Evolutionary conservation across 64 coral and sea anemone species (phyloP).

Genomic region (Astreopora myriophthalma): DNA sequence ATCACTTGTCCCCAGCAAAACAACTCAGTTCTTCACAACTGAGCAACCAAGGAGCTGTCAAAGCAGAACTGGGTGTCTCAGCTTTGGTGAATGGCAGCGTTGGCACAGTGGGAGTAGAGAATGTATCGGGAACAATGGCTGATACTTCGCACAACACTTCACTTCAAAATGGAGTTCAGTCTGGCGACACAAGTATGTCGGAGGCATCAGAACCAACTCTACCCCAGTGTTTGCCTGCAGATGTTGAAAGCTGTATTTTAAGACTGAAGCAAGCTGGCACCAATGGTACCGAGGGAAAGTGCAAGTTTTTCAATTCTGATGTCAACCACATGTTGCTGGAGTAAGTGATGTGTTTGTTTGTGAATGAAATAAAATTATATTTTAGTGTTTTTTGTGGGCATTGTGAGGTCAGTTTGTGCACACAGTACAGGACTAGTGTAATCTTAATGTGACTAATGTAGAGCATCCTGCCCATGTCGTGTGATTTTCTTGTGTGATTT

Average conservation of each 20-base stretch:
- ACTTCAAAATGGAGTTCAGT: conserved; percentile 65
- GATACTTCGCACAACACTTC: not conserved
- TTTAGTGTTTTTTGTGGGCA: too few relatives aligned
- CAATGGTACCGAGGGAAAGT: conserved; percentile 84
- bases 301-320: conserved; percentile 98
- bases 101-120: not conserved
- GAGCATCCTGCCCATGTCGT: too few relatives aligned
- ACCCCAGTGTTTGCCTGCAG: conserved; percentile 70
- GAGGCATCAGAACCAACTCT: conserved; percentile 61
- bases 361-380: too few relatives aligned
- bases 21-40: not conserved
- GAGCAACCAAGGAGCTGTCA: not conserved
- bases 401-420: too few relatives aligned
- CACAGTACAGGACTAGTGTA: too few relatives aligned
- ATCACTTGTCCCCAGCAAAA: not conserved
- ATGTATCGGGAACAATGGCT: not conserved
- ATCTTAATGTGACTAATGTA: too few relatives aligned
- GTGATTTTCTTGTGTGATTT: too few relatives aligned
- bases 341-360: conserved; percentile 61
- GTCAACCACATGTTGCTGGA: conserved; percentile 95
- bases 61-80: not conserved
- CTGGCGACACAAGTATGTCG: not conserved
- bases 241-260: conserved; percentile 69
- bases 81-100: not conserved
- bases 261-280: conserved; percentile 86